phyloP scores from a whole-genome alignment of 2,797 vertebrate genomes.

The Leuciscus waleckii region DNA sequence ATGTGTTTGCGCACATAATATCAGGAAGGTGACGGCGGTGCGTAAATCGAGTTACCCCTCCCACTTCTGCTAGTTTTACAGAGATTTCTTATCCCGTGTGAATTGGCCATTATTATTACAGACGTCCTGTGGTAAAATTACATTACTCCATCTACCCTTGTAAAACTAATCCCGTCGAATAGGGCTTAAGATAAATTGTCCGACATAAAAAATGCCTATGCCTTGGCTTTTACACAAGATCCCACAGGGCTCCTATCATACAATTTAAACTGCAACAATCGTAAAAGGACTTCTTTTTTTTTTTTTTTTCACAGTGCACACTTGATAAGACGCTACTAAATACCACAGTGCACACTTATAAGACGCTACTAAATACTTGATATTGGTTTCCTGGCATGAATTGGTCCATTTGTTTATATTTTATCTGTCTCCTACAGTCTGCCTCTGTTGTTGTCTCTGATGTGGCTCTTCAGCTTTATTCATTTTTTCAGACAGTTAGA shows the following conservation, averaged over 20 bases:
- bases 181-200: neutral
- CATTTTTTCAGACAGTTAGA: constrained; percentile 62
- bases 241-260: neutral
- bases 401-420: constrained; percentile 26
- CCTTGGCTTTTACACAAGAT: neutral
- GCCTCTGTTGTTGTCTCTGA: constrained; percentile 42
- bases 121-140: too few species aligned
- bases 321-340: constrained; percentile 5
- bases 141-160: too few species aligned
- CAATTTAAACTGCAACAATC: neutral
- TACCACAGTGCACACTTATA: constrained; percentile 1
- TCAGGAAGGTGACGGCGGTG: too few species aligned
- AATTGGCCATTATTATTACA: too few species aligned
- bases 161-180: too few species aligned
- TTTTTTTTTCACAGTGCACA: neutral
- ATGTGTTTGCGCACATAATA: too few species aligned
- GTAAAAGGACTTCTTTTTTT: neutral
- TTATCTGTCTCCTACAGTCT: constrained; percentile 23
- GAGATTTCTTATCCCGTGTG: too few species aligned
- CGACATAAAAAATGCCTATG: neutral
- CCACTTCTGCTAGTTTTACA: too few species aligned
- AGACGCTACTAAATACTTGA: constrained; percentile 8
- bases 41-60: too few species aligned
- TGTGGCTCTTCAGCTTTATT: constrained; percentile 45
- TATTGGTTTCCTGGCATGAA: neutral